Evolutionary conservation across 2,113 vertebrate species (phyloP).

Genomic region (Eurystomus gularis): DNA sequence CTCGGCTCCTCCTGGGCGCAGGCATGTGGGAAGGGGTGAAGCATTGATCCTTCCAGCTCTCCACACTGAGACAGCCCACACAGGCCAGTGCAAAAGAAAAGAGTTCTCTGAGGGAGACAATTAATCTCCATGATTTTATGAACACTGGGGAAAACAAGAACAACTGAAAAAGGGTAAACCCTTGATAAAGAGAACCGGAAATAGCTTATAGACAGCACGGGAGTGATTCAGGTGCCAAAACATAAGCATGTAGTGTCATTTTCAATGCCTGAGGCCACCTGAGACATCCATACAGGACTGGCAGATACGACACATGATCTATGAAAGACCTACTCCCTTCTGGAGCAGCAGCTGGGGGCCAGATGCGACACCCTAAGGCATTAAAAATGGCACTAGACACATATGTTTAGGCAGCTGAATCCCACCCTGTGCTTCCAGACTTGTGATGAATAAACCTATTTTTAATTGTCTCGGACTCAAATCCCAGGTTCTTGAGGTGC

Average conservation of each 20-base stretch:
- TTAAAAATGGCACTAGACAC: constrained; percentile 44
- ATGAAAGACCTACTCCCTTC: constrained; percentile 10
- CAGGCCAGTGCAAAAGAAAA: background rate
- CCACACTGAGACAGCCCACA: rapidly evolving
- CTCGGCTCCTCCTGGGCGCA: rapidly evolving
- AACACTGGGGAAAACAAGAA: background rate
- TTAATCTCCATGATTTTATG: background rate
- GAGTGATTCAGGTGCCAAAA: background rate
- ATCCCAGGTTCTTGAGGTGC: constrained; percentile 45
- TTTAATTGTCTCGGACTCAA: constrained; percentile 38
- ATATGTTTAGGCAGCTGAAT: constrained; percentile 54
- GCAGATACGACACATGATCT: constrained; percentile 32
- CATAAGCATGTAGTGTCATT: background rate
- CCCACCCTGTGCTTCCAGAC: constrained; percentile 37
- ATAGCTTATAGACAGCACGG: background rate
- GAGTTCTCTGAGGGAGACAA: background rate
- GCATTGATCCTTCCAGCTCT: background rate
- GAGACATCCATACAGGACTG: background rate
- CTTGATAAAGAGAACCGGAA: background rate
- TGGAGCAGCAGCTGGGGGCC: constrained; percentile 52
- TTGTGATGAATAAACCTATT: constrained; percentile 47
- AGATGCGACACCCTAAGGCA: background rate
- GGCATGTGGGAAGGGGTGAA: rapidly evolving
- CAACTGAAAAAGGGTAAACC: background rate
- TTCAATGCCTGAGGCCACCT: background rate